These are phyloP conservation scores for Apeltes quadracus DNA, from an alignment of 2,113 vertebrate genomes.

Conservation along the genomic window DNA sequence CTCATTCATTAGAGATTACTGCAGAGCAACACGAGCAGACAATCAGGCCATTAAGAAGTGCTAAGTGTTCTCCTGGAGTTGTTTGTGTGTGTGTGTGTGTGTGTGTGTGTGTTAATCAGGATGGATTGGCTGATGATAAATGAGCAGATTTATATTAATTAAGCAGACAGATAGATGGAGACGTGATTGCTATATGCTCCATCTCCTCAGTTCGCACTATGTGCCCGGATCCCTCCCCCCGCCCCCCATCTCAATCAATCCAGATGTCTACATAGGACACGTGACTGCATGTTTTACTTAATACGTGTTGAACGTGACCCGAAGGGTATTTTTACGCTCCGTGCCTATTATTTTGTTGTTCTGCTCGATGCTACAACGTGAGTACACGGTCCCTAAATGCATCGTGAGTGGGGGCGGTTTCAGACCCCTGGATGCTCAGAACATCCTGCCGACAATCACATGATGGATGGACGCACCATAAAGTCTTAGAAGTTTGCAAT, in stretches of 20 bases:
- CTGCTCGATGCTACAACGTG: background rate
- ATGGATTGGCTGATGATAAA: conserved; percentile 72
- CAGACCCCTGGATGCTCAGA: background rate
- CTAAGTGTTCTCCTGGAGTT: conserved; percentile 23
- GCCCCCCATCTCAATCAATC: conserved; percentile 4
- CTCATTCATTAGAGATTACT: conserved; percentile 65
- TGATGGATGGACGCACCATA: background rate
- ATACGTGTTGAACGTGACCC: background rate
- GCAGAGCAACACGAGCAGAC: conserved; percentile 55
- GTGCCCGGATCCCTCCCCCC: conserved; percentile 11
- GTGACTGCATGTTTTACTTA: background rate
- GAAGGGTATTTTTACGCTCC: background rate
- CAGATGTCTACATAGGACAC: background rate
- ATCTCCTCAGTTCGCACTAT: conserved; percentile 39
- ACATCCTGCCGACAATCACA: background rate
- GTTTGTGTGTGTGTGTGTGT: conserved; percentile 1
- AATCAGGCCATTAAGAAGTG: conserved; percentile 62
- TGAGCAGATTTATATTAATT: conserved; percentile 77
- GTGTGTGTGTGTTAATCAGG: conserved; percentile 35
- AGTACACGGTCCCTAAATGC: background rate
- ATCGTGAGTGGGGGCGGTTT: background rate
- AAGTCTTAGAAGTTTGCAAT: background rate
- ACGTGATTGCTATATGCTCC: conserved; percentile 61
- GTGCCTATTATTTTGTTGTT: background rate
- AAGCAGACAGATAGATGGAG: conserved; percentile 67